A percentile compares a stretch with the other conserved stretches of the same genome.
phyloP scores from a whole-genome alignment of 2,113 vertebrate species.

The Empidonax traillii region DNA sequence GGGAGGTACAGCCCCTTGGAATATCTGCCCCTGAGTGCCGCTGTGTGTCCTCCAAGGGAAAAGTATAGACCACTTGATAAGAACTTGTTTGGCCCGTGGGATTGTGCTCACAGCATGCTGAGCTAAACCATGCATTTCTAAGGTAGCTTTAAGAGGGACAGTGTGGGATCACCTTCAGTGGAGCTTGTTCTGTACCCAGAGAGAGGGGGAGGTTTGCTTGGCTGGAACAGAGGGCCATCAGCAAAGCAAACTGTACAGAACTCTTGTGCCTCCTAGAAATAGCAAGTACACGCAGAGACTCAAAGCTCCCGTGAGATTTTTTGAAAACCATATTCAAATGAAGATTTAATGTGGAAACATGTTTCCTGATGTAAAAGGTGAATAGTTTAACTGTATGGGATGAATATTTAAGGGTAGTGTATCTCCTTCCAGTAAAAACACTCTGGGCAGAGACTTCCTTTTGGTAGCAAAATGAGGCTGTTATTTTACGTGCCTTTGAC shows the following conservation, averaged over 20 bases:
- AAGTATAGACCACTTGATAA: neutral
- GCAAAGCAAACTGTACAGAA: neutral
- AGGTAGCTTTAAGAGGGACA: neutral
- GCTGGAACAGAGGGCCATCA: neutral
- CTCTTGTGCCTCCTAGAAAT: neutral
- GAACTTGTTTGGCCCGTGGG: neutral
- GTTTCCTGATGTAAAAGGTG: conserved; percentile 55
- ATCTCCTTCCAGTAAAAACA: conserved; percentile 57
- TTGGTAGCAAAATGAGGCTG: conserved; percentile 4
- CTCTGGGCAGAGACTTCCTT: conserved; percentile 41
- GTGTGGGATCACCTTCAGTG: neutral
- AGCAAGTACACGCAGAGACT: neutral
- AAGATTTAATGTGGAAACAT: conserved; percentile 40
- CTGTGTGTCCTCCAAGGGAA: neutral
- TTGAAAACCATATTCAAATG: neutral
- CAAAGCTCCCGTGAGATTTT: neutral
- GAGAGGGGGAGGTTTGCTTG: neutral
- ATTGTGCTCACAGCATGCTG: neutral
- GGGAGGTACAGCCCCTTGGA: neutral
- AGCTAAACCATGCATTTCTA: neutral
- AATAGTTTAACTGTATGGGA: conserved; percentile 27
- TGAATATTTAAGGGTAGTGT: conserved; percentile 3
- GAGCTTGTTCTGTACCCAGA: rapidly evolving
- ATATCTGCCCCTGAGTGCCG: rapidly evolving
- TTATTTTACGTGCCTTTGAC: conserved; percentile 17